Evolutionary conservation across 2,888 invertebrate genomes (phyloP), one percentile per base, ranked within the genome.

Genomic region (Volucella bombylans): DNA sequence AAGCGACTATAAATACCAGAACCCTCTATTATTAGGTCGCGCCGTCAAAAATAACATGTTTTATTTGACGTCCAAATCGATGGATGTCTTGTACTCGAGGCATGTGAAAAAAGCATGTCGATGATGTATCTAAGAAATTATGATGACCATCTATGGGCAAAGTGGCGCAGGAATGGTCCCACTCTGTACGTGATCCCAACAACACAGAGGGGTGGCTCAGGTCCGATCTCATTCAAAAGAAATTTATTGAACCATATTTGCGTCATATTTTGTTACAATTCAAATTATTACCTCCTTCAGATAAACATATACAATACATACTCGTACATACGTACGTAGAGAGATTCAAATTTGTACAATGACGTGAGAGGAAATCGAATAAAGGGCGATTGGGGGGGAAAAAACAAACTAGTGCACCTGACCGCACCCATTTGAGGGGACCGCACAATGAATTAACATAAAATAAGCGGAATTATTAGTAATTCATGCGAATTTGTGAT

Each of bases 211-310:
- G 79, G 80, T 80, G 80, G 55, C 68, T n/a, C 31, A 31, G 11
- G 54, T 81, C 57, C 64, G 64, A 64, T 45, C 65, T 47, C 79
- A 73, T 65, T 83, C 69, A 64, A 59, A 45, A 52, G 78, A 77
- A 77, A 80, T 85, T 85, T 85, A 77, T 80, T 85, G 85, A 72
- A 72, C 76, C 57, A 77, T 62, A 85, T 81, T 76, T 77, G 85
- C 81, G 80, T 85, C 85, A 85, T 81, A 81, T 81, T 85, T 81
- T 72, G 85, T 77, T 85, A 81, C 81, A 76, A 72, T 77, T 81
- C 23, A 72, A 85, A 68, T 80, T 79, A 83, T 72, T 73, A 50
- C 61, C 74, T 38, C 57, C 23, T 23, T 23, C 18, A 23, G 2
- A 23, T 23, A 23, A 1, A 23, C 18, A 3, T 23, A 23, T 23